Percentiles rank a stretch among this genome's conserved stretches.
phyloP scores from a whole-genome alignment of 1,140 invertebrate species.

The Ditylenchus dipsaci region DNA sequence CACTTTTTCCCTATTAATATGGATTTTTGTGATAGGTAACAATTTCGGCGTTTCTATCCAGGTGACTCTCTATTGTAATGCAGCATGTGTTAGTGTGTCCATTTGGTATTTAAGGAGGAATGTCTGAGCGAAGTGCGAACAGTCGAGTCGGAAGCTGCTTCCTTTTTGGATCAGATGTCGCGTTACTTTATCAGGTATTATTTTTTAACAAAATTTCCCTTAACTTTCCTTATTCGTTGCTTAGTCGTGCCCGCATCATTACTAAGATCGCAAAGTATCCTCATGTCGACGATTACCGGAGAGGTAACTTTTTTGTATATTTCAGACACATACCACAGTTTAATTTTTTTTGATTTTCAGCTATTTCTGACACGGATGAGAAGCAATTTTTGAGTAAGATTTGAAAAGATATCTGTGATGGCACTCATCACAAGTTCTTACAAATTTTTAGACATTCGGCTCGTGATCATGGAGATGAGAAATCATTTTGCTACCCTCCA shows the following conservation, averaged over 20 bases:
- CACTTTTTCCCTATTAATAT: neutral
- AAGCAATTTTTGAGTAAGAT: slow-evolving; percentile 77
- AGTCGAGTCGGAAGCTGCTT: slow-evolving; percentile 90
- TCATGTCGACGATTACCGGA: slow-evolving; percentile 67
- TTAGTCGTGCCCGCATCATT: slow-evolving; percentile 68
- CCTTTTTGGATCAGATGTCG: slow-evolving; percentile 91
- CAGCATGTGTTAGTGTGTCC: too few relatives aligned
- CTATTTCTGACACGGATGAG: slow-evolving; percentile 88
- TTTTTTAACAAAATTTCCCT: too few relatives aligned
- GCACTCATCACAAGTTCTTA: too few relatives aligned
- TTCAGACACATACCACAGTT: neutral
- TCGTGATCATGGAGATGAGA: slow-evolving; percentile 87
- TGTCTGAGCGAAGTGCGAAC: slow-evolving; percentile 89
- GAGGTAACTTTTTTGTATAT: neutral
- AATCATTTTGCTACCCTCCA: slow-evolving; percentile 79
- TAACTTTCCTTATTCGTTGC: too few relatives aligned
- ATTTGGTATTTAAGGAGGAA: slow-evolving; percentile 68
- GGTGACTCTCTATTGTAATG: too few relatives aligned
- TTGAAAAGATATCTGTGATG: too few relatives aligned
- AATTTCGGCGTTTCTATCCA: slow-evolving; percentile 94
- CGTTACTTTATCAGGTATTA: slow-evolving; percentile 73
- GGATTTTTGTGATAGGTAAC: slow-evolving; percentile 91
- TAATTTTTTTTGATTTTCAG: slow-evolving; percentile 54
- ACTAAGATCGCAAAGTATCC: slow-evolving; percentile 90
- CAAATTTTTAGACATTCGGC: slow-evolving; percentile 67